Evolutionary conservation across 1,140 invertebrate species (phyloP).

Genomic region (Sycophila sp.): DNA sequence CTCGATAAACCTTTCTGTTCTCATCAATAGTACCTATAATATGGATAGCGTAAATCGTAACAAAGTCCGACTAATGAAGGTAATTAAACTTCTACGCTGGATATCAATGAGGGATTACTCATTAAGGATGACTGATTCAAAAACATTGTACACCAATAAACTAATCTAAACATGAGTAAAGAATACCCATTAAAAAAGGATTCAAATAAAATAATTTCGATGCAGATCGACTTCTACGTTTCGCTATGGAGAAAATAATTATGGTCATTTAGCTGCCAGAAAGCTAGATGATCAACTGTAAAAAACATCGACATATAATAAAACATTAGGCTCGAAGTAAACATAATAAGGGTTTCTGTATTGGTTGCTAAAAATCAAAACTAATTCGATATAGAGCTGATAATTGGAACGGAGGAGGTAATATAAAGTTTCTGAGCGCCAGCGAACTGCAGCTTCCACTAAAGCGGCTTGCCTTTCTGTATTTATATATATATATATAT

Average conservation of each 20-base stretch:
- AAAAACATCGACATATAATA: constrained; percentile 29
- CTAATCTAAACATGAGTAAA: constrained; percentile 28
- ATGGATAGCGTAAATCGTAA: too few species aligned
- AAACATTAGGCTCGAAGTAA: too few species aligned
- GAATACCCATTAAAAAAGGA: not conserved
- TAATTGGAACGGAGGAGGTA: constrained; percentile 1
- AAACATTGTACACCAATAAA: constrained; percentile 13
- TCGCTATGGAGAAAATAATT: constrained; percentile 15
- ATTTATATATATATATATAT: constrained; percentile 20
- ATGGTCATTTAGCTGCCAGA: constrained; percentile 4
- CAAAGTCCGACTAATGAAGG: not conserved
- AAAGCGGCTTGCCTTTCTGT: constrained; percentile 34
- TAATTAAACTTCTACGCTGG: constrained; percentile 25
- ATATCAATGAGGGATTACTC: too few species aligned
- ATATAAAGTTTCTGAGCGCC: constrained; percentile 26
- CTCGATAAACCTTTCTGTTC: constrained; percentile 31
- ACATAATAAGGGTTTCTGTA: too few species aligned
- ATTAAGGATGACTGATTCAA: too few species aligned
- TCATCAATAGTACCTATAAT: not conserved
- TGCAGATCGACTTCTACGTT: constrained; percentile 28
- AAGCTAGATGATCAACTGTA: constrained; percentile 9
- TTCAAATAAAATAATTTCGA: constrained; percentile 9
- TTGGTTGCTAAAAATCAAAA: not conserved
- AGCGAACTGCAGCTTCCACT: constrained; percentile 37
- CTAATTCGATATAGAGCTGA: constrained; percentile 13